phyloP scores from a whole-genome alignment of 2,797 vertebrate species.

The Perodicticus potto region DNA sequence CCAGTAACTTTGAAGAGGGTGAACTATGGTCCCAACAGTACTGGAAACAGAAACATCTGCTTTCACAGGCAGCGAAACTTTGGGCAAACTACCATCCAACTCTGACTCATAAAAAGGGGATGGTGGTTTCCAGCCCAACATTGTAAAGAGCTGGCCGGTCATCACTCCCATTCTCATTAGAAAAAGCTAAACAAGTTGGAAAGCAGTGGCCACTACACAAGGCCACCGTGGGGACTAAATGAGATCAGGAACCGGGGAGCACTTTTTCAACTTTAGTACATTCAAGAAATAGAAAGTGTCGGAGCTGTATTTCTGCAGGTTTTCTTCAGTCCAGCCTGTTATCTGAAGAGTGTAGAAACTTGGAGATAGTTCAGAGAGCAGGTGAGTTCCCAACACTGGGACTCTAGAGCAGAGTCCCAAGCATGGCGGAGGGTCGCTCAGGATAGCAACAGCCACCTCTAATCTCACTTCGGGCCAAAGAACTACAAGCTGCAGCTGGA shows the following conservation, averaged over 20 bases:
- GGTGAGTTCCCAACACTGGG: not conserved
- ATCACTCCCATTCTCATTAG: not conserved
- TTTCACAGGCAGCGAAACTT: not conserved
- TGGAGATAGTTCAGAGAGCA: not conserved
- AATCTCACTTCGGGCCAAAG: not conserved
- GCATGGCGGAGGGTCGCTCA: fast-evolving
- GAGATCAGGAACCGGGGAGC: not conserved
- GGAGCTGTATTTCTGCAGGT: not conserved
- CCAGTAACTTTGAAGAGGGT: not conserved
- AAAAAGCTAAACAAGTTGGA: not conserved
- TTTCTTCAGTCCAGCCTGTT: not conserved
- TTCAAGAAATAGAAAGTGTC: not conserved
- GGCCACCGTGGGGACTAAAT: not conserved
- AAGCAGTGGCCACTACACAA: not conserved
- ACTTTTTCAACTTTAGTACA: not conserved
- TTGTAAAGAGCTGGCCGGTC: not conserved
- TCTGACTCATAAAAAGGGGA: not conserved
- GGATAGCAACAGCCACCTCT: not conserved
- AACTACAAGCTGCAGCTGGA: not conserved
- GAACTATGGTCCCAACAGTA: not conserved
- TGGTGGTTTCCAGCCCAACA: not conserved
- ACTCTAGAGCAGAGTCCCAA: not conserved
- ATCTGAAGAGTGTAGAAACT: not conserved
- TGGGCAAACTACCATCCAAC: not conserved
- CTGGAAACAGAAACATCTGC: not conserved